Percentiles rank a stretch among this genome's conserved stretches.
Evolutionary conservation across 1,140 invertebrate species (phyloP).

Genomic region (Myzus persicae): DNA sequence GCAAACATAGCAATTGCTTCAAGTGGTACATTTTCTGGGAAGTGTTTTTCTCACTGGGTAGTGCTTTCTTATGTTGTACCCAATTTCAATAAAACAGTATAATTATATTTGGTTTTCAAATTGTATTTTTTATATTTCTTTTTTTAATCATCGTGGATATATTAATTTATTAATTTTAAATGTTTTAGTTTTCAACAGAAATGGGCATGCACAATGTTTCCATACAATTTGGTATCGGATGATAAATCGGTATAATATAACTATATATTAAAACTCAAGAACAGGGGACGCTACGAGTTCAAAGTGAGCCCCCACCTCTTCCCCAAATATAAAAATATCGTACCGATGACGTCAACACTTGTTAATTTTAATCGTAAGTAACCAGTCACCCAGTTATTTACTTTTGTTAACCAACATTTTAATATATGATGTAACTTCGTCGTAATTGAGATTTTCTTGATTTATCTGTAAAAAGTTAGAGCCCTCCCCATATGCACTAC

Average conservation of each 20-base stretch:
- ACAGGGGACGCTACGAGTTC: background rate
- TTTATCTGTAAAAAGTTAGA: too few species aligned
- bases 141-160: background rate
- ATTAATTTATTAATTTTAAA: background rate
- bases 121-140: background rate
- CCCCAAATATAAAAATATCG: too few species aligned
- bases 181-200: background rate
- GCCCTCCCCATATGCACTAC: too few species aligned
- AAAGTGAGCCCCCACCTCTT: background rate
- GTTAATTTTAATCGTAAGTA: too few species aligned
- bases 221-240: background rate
- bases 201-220: background rate
- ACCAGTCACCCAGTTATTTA: too few species aligned
- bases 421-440: background rate
- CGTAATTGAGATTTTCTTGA: too few species aligned
- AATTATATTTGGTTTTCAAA: background rate
- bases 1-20: background rate
- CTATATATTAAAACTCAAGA: accelerated
- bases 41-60: background rate
- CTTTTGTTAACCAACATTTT: background rate
- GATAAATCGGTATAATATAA: background rate
- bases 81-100: background rate
- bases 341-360: background rate
- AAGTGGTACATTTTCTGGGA: background rate
- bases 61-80: background rate